A percentile compares a stretch with the other conserved stretches of the same genome.
Conservation (phyloP, 2,113 vertebrate species). For the Crotalus helleri region DNA sequence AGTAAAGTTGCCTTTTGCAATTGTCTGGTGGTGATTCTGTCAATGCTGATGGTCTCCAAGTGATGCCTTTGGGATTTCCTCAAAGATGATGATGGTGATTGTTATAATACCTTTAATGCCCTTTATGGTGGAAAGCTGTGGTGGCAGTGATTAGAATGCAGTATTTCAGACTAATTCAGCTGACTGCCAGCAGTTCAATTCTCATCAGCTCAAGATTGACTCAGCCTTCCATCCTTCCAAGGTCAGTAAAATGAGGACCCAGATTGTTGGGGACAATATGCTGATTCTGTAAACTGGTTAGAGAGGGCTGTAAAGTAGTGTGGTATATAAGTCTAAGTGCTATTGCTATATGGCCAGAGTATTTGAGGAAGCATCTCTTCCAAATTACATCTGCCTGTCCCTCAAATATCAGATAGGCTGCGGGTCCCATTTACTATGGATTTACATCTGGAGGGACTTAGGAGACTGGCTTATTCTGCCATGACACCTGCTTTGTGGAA, state of each 20-base stretch:
- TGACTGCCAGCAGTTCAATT: neutral
- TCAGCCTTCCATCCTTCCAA: neutral
- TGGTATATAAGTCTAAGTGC: neutral
- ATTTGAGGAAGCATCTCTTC: neutral
- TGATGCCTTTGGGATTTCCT: neutral
- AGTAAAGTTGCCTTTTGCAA: neutral
- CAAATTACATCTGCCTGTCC: neutral
- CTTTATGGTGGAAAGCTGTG: neutral
- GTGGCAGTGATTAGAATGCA: neutral
- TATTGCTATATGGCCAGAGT: neutral
- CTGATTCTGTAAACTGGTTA: neutral
- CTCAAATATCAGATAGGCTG: neutral
- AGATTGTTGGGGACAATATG: neutral
- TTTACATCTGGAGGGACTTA: neutral
- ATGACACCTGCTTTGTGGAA: neutral
- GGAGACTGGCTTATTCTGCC: neutral
- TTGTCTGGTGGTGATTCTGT: neutral
- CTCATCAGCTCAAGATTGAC: neutral
- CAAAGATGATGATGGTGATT: neutral
- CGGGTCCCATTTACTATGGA: neutral
- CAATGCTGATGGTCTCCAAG: neutral
- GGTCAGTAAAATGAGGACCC: neutral
- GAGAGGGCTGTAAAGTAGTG: neutral
- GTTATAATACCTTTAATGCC: neutral
- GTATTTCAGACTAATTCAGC: neutral